Conservation (phyloP, 2,797 vertebrate species). For the Onychomys torridus region DNA sequence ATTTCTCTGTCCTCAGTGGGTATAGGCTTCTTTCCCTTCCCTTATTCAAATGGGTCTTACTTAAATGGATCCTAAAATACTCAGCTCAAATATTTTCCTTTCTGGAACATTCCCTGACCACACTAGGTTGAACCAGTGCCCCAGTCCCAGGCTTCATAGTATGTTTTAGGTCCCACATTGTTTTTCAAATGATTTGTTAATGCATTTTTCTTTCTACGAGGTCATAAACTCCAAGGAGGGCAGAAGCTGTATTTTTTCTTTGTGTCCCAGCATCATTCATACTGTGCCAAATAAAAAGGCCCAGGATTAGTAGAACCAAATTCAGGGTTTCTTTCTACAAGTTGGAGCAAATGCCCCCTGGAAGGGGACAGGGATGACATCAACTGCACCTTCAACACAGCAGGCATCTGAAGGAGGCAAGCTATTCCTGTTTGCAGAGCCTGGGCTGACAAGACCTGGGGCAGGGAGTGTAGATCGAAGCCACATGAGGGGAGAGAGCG, state of each 20-base stretch:
- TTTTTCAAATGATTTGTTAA: neutral
- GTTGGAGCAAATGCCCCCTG: neutral
- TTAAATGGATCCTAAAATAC: neutral
- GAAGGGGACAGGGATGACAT: neutral
- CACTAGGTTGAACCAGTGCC: neutral
- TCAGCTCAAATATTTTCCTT: constrained; percentile 40
- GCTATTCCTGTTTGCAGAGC: neutral
- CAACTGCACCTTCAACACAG: neutral
- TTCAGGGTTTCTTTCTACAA: constrained; percentile 11
- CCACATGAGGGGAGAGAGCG: neutral
- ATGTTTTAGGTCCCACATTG: neutral
- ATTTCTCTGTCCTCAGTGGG: neutral
- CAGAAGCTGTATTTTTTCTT: constrained; percentile 8
- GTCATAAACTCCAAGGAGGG: neutral
- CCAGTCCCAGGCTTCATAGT: neutral
- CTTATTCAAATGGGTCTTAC: neutral
- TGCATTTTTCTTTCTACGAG: neutral
- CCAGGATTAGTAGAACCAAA: neutral
- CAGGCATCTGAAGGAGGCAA: neutral
- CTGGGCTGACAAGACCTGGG: neutral
- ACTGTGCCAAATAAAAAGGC: neutral
- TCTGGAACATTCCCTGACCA: constrained; percentile 24
- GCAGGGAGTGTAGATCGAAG: neutral
- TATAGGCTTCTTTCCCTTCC: neutral
- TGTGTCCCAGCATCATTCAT: neutral